Evolutionary conservation across 1,140 invertebrate species (phyloP), one percentile per base, ranked within the genome.

Genomic region (Drosophila pallidifrons): DNA sequence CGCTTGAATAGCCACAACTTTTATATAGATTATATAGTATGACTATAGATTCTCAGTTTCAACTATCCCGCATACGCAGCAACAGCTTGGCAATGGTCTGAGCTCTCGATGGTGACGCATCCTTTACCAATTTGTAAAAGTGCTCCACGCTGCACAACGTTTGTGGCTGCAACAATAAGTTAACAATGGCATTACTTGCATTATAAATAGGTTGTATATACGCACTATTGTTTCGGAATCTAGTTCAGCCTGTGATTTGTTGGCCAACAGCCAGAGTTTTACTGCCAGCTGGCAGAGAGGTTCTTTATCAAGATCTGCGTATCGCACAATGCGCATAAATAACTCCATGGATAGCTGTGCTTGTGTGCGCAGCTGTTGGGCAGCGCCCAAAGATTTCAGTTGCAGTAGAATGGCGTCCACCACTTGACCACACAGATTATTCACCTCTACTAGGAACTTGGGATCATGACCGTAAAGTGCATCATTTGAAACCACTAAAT

Each of bases 381-480:
- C 93, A 10, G 93, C 90, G 5, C 95, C 95, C 0, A 96, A 88
- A 47, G 94, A 83, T 80, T 96, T 96, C 5, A 99, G 93, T 77
- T 97, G 95, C 25, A 93, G 92, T 3, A 99, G 92, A 55, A 98
- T 94, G 92, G 97, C 96, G 76, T 96, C 95, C 7, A 98, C 92
- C 51, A 99, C 93, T 66, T 96, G 95, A 0, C 95, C 94, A 61
- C 95, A 96, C 77, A 98, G 95, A 81, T 95, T 95, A 79, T 98
- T 96, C 0, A 98, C 94, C 93, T 98, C 97, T 3, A 92, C 92
- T 8, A 98, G 93, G 93, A 98, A 99, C 93, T 98, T 97, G 28
- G 95, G 94, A 93, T 99, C 97, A 45, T 95, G 95, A 1, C 98
- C 98, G 92, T 99, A 99, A n/a, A 99, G 93, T 54, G 95, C 94